Base-by-base conservation (phyloP, 2,113 vertebrate genomes). In the Neolamprologus devosi region DNA sequence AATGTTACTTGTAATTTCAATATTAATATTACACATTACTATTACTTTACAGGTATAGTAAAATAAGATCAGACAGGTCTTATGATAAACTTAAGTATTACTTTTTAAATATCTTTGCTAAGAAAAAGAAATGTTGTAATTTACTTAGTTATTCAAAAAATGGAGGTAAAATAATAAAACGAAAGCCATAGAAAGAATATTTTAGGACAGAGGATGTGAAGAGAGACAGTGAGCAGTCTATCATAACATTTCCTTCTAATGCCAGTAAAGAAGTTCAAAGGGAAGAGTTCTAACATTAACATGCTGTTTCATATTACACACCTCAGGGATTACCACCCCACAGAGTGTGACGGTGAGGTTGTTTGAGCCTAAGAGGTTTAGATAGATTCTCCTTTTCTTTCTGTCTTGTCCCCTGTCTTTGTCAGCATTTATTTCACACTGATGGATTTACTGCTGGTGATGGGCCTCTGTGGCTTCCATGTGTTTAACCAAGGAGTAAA, bases 401-500 rank as follows among this genome's bases (percentile, higher is more conserved):
- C 55, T 82, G 9, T 82, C 58, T 81, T 86, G 88, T 92, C 89
- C 90, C 80, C 84, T 82, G 88, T 90, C 87, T 91, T 83, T 92
- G 91, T 95, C 93, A 92, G 90, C 84, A 12, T 86, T 93, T 93
- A 87, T 91, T 93, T 83, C 83, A 86, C 63, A 84, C 53, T 82
- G 88, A 89, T 91, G 82, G 87, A 90, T 92, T 88, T 92, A 88
- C 91, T 87, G 78, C 89, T 80, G 82, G 89, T 87, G 90, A 91
- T 81, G 85, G 68, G 68, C 73, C 91, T 86, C 80, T 37, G 40
- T 86, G 90, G 80, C 88, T 92, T 90, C 91, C 85, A 89, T 75
- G 85, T 93, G 92, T 92, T 93, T 94, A 95, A 94, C 89, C 93
- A 92, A 94, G 93, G 90, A 93, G 90, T 85, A 95, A 95, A 94